These are phyloP conservation scores for Megaleporinus macrocephalus DNA, from an alignment of 2,113 vertebrate genomes.

Conservation along the genomic window DNA sequence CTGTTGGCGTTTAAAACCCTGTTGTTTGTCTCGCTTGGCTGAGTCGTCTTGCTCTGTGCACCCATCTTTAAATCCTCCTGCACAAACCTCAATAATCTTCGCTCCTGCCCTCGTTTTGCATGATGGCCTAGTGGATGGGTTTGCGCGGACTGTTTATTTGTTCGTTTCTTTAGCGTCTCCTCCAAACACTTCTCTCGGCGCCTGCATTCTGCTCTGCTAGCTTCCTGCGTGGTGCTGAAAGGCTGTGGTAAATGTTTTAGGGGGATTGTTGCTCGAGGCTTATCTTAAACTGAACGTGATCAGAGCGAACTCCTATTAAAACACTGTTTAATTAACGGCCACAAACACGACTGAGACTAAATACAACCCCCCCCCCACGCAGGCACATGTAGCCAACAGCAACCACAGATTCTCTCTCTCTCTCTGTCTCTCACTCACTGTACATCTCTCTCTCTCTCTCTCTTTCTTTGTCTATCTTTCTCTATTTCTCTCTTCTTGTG, in stretches of 20 bases:
- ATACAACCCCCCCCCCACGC: neutral
- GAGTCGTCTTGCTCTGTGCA: neutral
- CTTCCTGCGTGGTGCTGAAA: constrained; percentile 2
- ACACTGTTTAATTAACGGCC: constrained; percentile 43
- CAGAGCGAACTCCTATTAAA: constrained; percentile 45
- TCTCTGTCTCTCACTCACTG: neutral
- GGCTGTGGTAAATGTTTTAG: constrained; percentile 30
- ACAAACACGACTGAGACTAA: neutral
- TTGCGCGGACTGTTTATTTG: neutral
- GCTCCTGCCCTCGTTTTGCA: constrained; percentile 1
- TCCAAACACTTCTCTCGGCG: constrained; percentile 1
- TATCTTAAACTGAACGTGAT: constrained; percentile 28
- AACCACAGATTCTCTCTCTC: neutral
- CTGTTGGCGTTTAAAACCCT: neutral
- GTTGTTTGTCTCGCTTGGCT: neutral
- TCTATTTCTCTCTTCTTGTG: neutral
- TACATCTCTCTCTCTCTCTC: neutral
- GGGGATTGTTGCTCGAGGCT: constrained; percentile 42
- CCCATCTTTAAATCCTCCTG: neutral
- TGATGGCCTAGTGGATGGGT: neutral
- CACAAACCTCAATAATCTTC: constrained; percentile 4
- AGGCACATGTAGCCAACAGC: neutral
- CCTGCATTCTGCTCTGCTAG: constrained; percentile 1
- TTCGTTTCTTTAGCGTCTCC: neutral
- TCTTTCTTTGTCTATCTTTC: neutral